Evolutionary conservation across 1,140 invertebrate species (phyloP).

Genomic region (Magallana ariakensis): DNA sequence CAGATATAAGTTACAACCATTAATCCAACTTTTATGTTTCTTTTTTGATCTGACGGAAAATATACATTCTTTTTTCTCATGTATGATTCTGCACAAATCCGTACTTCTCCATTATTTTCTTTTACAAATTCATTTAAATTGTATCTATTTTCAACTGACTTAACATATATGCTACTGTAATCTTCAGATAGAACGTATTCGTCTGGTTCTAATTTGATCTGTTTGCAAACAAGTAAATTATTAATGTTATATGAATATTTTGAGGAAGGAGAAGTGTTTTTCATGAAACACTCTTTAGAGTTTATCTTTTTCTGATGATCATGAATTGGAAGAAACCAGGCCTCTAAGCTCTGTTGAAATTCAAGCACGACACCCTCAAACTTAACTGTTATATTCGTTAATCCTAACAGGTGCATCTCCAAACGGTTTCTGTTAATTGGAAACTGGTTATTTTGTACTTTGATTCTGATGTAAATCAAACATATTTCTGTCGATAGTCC

Average conservation of each 20-base stretch:
- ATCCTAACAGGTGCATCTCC: not conserved
- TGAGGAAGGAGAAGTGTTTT: not conserved
- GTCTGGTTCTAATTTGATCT: not conserved
- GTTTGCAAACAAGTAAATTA: conserved; percentile 20
- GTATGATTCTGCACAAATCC: conserved; percentile 14
- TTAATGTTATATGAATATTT: not conserved
- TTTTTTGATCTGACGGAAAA: not conserved
- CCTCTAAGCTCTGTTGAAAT: not conserved
- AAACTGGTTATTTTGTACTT: not conserved
- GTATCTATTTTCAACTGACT: not conserved
- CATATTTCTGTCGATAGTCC: not conserved
- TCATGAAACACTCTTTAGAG: not conserved
- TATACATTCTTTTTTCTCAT: no score
- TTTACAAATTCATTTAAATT: not conserved
- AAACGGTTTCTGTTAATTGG: not conserved
- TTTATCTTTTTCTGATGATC: not conserved
- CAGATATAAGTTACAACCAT: conserved; percentile 47
- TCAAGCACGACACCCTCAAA: not conserved
- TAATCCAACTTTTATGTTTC: not conserved
- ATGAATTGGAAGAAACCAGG: not conserved
- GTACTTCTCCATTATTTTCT: not conserved
- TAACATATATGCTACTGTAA: not conserved
- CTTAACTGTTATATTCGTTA: not conserved
- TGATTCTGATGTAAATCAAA: not conserved
- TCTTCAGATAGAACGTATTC: not conserved